Percentiles rank a stretch among this genome's conserved stretches.
These are phyloP conservation scores for Blastomussa wellsi DNA, from an alignment of 92 coral and sea anemone species.

Conservation along the genomic window DNA sequence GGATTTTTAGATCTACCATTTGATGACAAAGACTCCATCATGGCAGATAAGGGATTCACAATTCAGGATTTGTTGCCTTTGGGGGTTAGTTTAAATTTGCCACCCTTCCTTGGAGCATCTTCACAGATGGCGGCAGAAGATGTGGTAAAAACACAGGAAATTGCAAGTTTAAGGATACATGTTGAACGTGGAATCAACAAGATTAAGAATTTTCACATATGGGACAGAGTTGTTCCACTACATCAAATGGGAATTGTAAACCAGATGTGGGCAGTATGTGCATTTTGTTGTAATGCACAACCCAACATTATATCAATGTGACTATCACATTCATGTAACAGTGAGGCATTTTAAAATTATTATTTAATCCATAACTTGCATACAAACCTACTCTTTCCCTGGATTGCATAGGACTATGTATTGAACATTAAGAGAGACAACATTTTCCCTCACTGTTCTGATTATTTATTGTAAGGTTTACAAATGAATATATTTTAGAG, in stretches of 20 bases:
- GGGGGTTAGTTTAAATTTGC: background rate
- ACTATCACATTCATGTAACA: background rate
- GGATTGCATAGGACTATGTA: background rate
- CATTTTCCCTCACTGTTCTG: background rate
- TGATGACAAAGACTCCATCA: no score
- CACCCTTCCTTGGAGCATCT: constrained; percentile 11
- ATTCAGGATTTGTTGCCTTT: no score
- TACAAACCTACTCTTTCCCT: background rate
- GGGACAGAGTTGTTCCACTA: background rate
- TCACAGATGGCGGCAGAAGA: constrained; percentile 4
- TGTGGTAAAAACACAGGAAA: no score
- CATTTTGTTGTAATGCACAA: no score
- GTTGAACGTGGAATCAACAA: constrained; percentile 2
- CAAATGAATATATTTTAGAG: no score
- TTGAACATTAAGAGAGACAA: background rate
- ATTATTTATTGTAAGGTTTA: background rate
- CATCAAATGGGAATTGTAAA: background rate
- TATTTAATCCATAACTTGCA: background rate
- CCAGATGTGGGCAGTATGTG: constrained; percentile 3
- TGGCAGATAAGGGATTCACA: no score
- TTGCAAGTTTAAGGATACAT: constrained; percentile 9
- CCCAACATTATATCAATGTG: background rate
- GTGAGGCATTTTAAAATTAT: background rate
- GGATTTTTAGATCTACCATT: no score
- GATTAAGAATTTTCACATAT: constrained; percentile 14